Conservation (phyloP, 2,797 vertebrate genomes). For the Bucorvus abyssinicus region DNA sequence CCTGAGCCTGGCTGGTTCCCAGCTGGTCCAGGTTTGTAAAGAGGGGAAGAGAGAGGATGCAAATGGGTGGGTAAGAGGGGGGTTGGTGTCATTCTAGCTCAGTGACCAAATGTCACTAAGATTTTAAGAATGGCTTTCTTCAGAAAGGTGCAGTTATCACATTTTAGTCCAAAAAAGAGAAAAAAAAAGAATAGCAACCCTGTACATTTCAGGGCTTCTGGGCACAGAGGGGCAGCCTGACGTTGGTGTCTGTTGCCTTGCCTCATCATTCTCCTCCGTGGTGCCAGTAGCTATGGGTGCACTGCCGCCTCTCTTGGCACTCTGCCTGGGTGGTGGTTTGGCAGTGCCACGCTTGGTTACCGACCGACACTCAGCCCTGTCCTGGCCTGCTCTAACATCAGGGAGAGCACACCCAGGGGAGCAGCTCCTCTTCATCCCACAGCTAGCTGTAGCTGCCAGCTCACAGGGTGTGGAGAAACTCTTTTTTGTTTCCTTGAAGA, state of each 20-base stretch:
- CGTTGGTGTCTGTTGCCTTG: neutral
- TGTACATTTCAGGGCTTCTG: neutral
- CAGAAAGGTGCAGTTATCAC: neutral
- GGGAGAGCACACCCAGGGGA: neutral
- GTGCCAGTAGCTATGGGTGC: neutral
- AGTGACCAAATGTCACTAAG: neutral
- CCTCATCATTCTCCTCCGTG: neutral
- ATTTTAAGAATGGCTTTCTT: neutral
- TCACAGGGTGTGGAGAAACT: neutral
- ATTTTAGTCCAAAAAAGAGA: neutral
- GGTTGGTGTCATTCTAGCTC: neutral
- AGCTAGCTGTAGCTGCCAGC: neutral
- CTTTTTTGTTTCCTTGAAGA: neutral
- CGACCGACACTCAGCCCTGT: rapidly evolving
- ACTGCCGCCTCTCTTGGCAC: no score
- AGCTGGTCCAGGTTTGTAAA: neutral
- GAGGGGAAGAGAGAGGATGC: neutral
- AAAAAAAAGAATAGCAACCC: neutral
- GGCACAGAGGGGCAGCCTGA: neutral
- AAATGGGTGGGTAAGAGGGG: neutral
- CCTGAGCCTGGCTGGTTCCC: neutral
- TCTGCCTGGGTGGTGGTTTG: neutral
- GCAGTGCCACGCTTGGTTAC: neutral
- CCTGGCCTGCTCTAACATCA: neutral
- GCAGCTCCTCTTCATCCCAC: neutral